Evolutionary conservation across 2,113 vertebrate genomes (phyloP).

Genomic region (Helogale parvula): DNA sequence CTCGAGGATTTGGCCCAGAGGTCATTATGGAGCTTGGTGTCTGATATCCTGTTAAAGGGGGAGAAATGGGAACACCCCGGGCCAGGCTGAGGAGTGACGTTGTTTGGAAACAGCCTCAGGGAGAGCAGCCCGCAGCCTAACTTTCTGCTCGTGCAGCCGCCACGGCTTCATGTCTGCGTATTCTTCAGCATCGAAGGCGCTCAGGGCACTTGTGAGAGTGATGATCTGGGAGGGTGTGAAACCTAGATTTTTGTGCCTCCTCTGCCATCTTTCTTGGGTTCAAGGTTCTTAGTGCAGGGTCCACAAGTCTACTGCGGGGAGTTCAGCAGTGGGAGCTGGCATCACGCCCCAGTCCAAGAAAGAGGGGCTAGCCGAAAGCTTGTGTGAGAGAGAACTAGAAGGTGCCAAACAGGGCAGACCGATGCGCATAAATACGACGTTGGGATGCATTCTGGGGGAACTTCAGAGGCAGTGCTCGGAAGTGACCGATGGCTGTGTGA

Average conservation of each 20-base stretch:
- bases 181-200: neutral
- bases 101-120: neutral
- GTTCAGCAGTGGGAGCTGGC: accelerated
- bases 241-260: neutral
- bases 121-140: accelerated
- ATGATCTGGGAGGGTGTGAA: neutral
- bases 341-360: neutral
- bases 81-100: neutral
- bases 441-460: accelerated
- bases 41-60: neutral
- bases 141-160: neutral
- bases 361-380: neutral
- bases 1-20: accelerated
- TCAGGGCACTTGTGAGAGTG: neutral
- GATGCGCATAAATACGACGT: accelerated
- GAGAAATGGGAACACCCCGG: accelerated
- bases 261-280: neutral
- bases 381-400: accelerated
- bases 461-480: neutral
- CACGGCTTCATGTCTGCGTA: accelerated
- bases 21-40: accelerated
- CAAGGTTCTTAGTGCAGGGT: neutral
- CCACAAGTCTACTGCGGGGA: no score
- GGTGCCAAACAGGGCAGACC: neutral
- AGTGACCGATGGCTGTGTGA: neutral